A percentile compares a stretch with the other conserved stretches of the same genome.
These are phyloP conservation scores for Peromyscus aztecus DNA, from an alignment of 2,797 vertebrate genomes.

Conservation along the genomic window DNA sequence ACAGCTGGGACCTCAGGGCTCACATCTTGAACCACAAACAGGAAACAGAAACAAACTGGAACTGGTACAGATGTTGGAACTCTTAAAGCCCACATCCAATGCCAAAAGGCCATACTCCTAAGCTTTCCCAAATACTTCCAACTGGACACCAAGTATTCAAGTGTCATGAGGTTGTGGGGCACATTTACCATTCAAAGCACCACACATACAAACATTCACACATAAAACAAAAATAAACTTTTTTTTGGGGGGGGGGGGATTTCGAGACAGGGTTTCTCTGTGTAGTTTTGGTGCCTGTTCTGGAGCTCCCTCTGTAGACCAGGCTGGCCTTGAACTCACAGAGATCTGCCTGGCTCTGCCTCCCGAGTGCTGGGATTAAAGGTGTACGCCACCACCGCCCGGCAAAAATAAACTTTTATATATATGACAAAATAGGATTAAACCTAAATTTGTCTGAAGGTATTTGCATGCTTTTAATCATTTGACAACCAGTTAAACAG, in stretches of 20 bases:
- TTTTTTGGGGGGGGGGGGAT: too few species aligned
- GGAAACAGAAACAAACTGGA: background rate
- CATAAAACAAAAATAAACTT: background rate
- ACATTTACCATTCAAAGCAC: background rate
- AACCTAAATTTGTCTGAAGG: conserved; percentile 24
- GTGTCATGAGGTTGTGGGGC: background rate
- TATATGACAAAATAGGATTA: background rate
- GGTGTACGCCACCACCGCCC: too few species aligned
- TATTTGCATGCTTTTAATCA: background rate
- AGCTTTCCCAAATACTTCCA: background rate
- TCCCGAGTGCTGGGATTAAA: too few species aligned
- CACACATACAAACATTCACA: background rate
- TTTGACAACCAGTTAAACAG: background rate
- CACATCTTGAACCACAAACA: background rate
- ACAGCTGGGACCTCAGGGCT: background rate
- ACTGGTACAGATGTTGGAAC: background rate
- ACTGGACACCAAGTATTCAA: background rate
- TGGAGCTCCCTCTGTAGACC: too few species aligned
- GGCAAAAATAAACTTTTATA: background rate
- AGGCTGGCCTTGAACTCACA: too few species aligned
- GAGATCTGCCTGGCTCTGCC: too few species aligned
- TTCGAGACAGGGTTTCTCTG: too few species aligned
- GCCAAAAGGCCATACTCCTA: background rate
- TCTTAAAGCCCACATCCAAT: too few species aligned
- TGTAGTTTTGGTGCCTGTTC: too few species aligned